Conservation (phyloP, 2,888 invertebrate genomes). For the Galerucella calmariensis region DNA sequence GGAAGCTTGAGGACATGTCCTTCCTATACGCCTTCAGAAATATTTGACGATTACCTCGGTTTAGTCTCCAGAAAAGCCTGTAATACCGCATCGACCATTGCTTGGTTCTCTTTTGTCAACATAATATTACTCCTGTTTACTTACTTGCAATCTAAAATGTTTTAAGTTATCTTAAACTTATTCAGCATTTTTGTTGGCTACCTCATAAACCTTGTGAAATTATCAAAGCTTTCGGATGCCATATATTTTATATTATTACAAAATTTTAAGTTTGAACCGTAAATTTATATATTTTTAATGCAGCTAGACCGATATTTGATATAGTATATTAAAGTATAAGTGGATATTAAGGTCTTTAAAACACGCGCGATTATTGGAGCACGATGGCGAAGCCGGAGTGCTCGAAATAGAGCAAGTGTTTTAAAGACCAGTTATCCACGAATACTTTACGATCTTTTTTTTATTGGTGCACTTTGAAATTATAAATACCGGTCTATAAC, state of each 20-base stretch:
- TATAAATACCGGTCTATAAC: too few relatives aligned
- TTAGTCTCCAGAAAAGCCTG: not conserved
- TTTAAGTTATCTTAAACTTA: conserved; percentile 14
- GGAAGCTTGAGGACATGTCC: not conserved
- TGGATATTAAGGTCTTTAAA: too few relatives aligned
- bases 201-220: conserved; percentile 14
- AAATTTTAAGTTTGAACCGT: too few relatives aligned
- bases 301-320: not conserved
- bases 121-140: conserved; percentile 15
- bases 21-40: not conserved
- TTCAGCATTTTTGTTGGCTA: not conserved
- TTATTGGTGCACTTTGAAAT: too few relatives aligned
- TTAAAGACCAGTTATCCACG: too few relatives aligned
- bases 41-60: conserved; percentile 19
- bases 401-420: too few relatives aligned
- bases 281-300: too few relatives aligned
- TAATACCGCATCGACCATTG: conserved; percentile 18
- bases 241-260: not conserved
- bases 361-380: too few relatives aligned
- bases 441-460: too few relatives aligned
- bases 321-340: too few relatives aligned
- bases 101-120: conserved; percentile 20
- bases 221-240: conserved; percentile 7
- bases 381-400: too few relatives aligned
- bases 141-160: conserved; percentile 23